These are phyloP conservation scores for Alosa alosa DNA, from an alignment of 2,113 vertebrate species.

Conservation along the genomic window DNA sequence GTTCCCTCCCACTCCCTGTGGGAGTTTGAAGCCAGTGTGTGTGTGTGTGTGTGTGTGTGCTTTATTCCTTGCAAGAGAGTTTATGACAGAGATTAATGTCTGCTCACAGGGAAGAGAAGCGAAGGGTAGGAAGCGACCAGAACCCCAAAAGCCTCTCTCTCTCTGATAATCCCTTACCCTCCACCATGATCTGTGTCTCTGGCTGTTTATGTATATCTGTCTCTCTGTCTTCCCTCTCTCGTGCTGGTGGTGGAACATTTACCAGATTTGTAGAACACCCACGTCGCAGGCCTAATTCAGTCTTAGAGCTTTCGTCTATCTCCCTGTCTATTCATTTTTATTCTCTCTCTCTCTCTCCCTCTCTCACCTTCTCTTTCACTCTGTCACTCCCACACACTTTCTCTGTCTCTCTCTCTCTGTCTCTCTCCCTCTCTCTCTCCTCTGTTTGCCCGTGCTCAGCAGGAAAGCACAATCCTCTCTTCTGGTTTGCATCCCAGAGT, in stretches of 20 bases:
- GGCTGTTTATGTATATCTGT: neutral
- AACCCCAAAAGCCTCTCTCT: constrained; percentile 27
- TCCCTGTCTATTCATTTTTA: neutral
- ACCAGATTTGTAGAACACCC: constrained; percentile 10
- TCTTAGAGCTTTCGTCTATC: neutral
- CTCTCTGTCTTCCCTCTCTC: neutral
- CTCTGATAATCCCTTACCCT: constrained; percentile 27
- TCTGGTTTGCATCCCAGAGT: neutral
- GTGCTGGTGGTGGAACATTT: neutral
- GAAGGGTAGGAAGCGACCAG: constrained; percentile 22
- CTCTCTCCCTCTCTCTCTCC: neutral
- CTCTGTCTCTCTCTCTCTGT: constrained; percentile 12
- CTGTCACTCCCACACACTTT: neutral
- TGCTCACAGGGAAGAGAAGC: constrained; percentile 20
- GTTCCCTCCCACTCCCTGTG: neutral
- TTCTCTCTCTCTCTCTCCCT: neutral
- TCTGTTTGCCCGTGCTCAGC: neutral
- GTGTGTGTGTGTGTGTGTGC: neutral
- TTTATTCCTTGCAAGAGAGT: constrained; percentile 27
- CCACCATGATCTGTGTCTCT: neutral
- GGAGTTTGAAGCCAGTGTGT: neutral
- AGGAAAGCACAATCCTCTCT: neutral
- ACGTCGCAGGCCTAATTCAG: neutral
- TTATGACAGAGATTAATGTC: constrained; percentile 46
- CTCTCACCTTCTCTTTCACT: neutral